Percentiles rank a stretch among this genome's conserved stretches.
Evolutionary conservation across 92 coral and sea anemone genomes (phyloP).

Genomic region (Epizoanthus rinbou): DNA sequence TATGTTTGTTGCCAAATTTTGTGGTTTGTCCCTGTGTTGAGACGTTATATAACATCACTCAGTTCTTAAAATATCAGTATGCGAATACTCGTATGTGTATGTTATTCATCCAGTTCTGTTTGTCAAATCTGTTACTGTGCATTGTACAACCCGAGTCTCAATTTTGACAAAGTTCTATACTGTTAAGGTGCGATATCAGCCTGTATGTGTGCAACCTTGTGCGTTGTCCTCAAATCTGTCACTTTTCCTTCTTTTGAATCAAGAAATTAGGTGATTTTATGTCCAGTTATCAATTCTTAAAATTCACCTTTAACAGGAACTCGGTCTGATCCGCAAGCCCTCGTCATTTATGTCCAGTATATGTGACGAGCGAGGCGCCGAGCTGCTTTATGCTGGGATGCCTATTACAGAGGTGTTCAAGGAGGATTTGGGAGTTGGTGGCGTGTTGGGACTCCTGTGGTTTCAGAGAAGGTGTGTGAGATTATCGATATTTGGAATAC

Average conservation of each 20-base stretch:
- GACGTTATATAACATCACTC: no score
- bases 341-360: conserved; percentile 99
- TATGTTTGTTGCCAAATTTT: no score
- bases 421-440: conserved; percentile 95
- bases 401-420: conserved; percentile 97
- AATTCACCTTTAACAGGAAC: conserved; percentile 65
- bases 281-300: not conserved
- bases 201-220: not conserved
- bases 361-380: conserved; percentile 99
- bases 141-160: no score
- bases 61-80: no score
- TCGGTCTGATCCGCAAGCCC: conserved; percentile 97
- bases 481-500: not conserved
- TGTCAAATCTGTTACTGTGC: no score
- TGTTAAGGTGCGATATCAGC: no score
- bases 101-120: no score
- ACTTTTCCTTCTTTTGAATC: no score
- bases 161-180: no score
- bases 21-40: no score
- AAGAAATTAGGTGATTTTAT: not conserved
- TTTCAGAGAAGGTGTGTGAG: conserved; percentile 85
- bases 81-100: no score
- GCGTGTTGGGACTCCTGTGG: conserved; percentile 97
- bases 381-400: conserved; percentile 96
- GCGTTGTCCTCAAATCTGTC: not conserved